Conservation (phyloP, 2,797 vertebrate genomes). For the Bucorvus abyssinicus region DNA sequence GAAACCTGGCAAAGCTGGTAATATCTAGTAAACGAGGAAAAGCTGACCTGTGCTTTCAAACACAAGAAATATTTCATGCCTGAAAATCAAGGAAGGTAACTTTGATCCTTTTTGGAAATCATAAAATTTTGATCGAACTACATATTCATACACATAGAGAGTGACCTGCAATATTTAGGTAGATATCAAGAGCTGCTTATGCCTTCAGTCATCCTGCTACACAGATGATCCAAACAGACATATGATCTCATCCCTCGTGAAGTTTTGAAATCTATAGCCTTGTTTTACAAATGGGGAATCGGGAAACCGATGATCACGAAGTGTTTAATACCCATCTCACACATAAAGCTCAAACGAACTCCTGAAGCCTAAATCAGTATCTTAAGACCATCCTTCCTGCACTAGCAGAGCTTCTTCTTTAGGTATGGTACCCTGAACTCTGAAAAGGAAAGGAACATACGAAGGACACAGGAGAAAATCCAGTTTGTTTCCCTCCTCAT, state of each 20-base stretch:
- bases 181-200: neutral
- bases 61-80: neutral
- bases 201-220: neutral
- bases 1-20: slow-evolving; percentile 11
- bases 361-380: neutral
- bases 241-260: neutral
- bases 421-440: neutral
- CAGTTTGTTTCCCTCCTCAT: neutral
- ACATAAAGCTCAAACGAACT: neutral
- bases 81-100: neutral
- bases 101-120: slow-evolving; percentile 10
- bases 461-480: neutral
- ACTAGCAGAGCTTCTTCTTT: neutral
- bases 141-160: neutral
- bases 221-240: neutral
- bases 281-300: neutral
- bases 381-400: neutral
- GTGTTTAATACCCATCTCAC: neutral
- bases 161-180: neutral
- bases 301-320: neutral
- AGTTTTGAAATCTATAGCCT: neutral
- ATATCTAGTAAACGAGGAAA: neutral
- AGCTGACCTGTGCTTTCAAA: neutral
- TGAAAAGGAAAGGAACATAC: neutral
- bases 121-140: neutral